These are phyloP conservation scores for Lepus europaeus DNA, from an alignment of 2,113 vertebrate species.

Conservation along the genomic window DNA sequence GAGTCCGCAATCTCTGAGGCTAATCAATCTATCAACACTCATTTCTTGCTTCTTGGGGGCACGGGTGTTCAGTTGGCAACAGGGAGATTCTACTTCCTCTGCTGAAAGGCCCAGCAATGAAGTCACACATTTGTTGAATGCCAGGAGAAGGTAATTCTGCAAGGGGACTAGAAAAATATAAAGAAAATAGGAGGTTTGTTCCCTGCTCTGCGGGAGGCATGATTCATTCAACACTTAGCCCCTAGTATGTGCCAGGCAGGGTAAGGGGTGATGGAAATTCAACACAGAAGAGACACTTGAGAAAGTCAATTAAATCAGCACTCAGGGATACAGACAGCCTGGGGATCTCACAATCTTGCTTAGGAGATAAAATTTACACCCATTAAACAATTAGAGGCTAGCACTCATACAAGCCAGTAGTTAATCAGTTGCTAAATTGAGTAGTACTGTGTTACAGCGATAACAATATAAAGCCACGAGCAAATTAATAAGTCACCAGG, in stretches of 20 bases:
- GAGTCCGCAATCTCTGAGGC: slow-evolving; percentile 10
- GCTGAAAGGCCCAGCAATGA: slow-evolving; percentile 59
- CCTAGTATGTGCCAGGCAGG: neutral
- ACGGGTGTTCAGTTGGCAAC: slow-evolving; percentile 44
- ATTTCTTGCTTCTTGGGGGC: slow-evolving; percentile 60
- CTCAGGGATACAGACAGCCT: neutral
- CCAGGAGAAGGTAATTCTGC: neutral
- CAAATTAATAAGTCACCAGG: slow-evolving; percentile 25
- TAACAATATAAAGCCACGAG: slow-evolving; percentile 56
- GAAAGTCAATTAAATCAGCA: slow-evolving; percentile 50
- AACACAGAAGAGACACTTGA: neutral
- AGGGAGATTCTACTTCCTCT: slow-evolving; percentile 55
- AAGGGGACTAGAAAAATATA: neutral
- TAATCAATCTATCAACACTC: slow-evolving; percentile 57
- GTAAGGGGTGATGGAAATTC: neutral
- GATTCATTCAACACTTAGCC: slow-evolving; percentile 27
- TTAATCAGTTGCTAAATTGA: slow-evolving; percentile 59
- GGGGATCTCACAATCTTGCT: neutral
- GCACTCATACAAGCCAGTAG: neutral
- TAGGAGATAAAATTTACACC: slow-evolving; percentile 58
- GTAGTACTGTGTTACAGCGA: slow-evolving; percentile 6
- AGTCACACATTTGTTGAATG: slow-evolving; percentile 55
- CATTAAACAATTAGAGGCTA: slow-evolving; percentile 67
- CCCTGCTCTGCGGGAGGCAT: slow-evolving; percentile 35
- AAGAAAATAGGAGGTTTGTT: slow-evolving; percentile 24